Evolutionary conservation across 2,113 vertebrate species (phyloP).

Genomic region (Typhlomys cinereus): DNA sequence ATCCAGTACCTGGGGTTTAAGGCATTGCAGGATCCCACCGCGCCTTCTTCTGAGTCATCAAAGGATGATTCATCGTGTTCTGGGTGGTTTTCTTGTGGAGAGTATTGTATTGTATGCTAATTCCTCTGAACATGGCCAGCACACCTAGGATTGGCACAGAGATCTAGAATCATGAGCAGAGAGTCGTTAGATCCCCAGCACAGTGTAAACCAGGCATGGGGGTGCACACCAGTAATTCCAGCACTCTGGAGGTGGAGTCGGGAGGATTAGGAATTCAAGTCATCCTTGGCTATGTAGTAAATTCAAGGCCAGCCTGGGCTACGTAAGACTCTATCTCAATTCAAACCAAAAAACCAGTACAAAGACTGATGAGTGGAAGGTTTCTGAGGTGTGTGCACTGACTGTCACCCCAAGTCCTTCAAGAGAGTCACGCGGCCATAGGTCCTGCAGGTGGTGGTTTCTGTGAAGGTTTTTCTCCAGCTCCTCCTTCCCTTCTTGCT

Average conservation of each 20-base stretch:
- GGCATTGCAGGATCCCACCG: constrained; percentile 52
- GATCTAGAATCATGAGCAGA: neutral
- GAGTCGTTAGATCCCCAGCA: neutral
- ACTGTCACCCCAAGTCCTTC: neutral
- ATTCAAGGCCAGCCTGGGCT: too few species aligned
- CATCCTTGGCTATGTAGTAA: neutral
- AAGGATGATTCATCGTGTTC: constrained; percentile 63
- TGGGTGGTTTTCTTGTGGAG: constrained; percentile 73
- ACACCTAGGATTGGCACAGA: constrained; percentile 25
- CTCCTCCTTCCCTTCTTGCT: neutral
- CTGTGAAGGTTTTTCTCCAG: neutral
- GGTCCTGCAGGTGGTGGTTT: neutral
- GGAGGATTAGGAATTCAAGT: neutral
- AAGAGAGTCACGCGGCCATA: neutral
- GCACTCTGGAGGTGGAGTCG: neutral
- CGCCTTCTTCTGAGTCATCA: constrained; percentile 63
- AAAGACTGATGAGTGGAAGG: neutral
- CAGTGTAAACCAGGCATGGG: neutral
- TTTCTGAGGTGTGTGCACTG: neutral
- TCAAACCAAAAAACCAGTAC: too few species aligned
- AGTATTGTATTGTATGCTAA: constrained; percentile 63
- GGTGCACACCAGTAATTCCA: neutral
- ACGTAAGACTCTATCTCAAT: too few species aligned
- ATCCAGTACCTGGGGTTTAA: constrained; percentile 59
- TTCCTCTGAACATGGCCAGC: constrained; percentile 70